These are phyloP conservation scores for Hirudinaria manillensis DNA, from an alignment of 2,888 invertebrate genomes.

Conservation along the genomic window DNA sequence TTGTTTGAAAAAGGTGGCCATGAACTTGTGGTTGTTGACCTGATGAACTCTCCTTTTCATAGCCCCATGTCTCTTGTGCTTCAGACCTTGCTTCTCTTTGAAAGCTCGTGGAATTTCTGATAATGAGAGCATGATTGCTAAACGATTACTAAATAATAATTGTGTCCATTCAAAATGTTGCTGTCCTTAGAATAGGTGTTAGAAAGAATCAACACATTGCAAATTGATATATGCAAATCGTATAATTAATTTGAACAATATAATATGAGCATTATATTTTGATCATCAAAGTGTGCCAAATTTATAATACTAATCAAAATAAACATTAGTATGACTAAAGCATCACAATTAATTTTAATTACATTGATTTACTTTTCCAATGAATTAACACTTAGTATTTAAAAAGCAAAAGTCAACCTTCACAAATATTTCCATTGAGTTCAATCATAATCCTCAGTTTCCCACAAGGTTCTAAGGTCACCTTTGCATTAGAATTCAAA, in stretches of 20 bases:
- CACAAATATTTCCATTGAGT: conserved; percentile 60
- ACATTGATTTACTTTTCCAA: not conserved
- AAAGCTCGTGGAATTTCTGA: conserved; percentile 57
- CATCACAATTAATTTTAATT: no score
- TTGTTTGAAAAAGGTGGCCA: conserved; percentile 96
- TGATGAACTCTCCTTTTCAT: conserved; percentile 96
- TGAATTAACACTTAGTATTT: not conserved
- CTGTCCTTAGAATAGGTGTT: not conserved
- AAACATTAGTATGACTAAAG: no score
- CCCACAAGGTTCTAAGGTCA: conserved; percentile 93
- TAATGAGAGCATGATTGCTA: conserved; percentile 57
- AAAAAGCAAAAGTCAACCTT: conserved; percentile 49
- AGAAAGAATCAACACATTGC: not conserved
- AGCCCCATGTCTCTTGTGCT: conserved; percentile 90
- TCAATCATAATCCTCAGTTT: conserved; percentile 88
- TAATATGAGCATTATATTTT: no score
- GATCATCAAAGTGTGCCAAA: no score
- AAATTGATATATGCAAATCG: not conserved
- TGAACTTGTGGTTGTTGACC: conserved; percentile 95
- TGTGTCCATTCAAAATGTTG: not conserved
- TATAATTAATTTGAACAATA: no score
- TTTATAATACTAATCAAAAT: no score
- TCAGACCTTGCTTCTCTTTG: conserved; percentile 80
- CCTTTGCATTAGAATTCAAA: conserved; percentile 59
- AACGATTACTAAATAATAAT: not conserved